A percentile compares a stretch with the other conserved stretches of the same genome.
Evolutionary conservation across 1,140 invertebrate species (phyloP).

Genomic region (Eurytemora carolleeae): DNA sequence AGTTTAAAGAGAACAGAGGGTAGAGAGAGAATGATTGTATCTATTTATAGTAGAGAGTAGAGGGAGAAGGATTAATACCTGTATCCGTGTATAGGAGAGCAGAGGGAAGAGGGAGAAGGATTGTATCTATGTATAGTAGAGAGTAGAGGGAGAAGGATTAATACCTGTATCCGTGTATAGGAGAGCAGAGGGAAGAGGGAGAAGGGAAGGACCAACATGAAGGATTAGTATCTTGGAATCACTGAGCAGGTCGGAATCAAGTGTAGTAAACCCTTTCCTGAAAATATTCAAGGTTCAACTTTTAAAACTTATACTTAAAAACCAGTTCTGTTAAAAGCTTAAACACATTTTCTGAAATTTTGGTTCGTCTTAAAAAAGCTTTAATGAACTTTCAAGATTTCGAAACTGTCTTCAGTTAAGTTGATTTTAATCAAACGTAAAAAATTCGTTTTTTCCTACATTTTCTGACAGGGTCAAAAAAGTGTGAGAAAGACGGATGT

Average conservation of each 20-base stretch:
- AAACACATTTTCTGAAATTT: no score
- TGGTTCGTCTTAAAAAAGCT: no score
- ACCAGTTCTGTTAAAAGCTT: no score
- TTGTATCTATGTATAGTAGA: neutral
- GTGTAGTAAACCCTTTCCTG: slow-evolving; percentile 21
- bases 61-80: neutral
- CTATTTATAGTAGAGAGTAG: neutral
- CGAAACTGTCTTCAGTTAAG: no score
- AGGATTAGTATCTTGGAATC: slow-evolving; percentile 25
- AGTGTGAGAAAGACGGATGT: no score
- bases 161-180: neutral
- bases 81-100: neutral
- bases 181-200: slow-evolving; percentile 20
- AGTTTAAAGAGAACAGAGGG: no score
- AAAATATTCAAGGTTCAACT: no score
- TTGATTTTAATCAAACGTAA: no score
- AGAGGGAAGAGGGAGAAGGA: neutral
- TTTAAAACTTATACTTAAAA: no score
- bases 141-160: neutral
- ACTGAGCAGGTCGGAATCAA: slow-evolving; percentile 26
- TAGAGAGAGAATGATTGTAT: neutral
- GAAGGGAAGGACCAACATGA: slow-evolving; percentile 27
- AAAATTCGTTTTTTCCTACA: no score
- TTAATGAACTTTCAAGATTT: no score
- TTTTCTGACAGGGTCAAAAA: no score